Evolutionary conservation across 2,888 invertebrate species (phyloP), one percentile per base, ranked within the genome.

Genomic region (Dusona sp.): DNA sequence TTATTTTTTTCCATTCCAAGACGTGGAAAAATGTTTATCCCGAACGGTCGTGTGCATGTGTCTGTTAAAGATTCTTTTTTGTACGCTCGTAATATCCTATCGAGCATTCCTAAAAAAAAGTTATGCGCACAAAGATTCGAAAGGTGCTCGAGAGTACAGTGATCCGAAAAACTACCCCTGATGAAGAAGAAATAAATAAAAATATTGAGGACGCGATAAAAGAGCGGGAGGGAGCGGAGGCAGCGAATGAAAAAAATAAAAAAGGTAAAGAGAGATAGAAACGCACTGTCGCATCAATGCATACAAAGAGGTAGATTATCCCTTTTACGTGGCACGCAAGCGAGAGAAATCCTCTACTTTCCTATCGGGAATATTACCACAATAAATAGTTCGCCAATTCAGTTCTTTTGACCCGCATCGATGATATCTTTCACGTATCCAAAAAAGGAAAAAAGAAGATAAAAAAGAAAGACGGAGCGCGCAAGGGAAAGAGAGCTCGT

Each of bases 271-370:
- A 11, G 57, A 57, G 42, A 75, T 29, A 38, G 82, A 87, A 87
- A 88, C 85, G 85, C 83, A 80, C 75, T 73, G 81, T 80, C 78
- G 80, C 79, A 78, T 79, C 88, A 88, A 88, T 88, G 88, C 88
- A 88, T 89, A 89, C 88, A 89, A 88, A 89, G 87, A 87, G 88
- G 72, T 83, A 86, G 88, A 89, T 89, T 88, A 88, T 89, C 87
- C 81, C 75, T 88, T 79, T 78, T 79, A 16, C 45, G 64, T 61
- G 75, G 61, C 9, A 65, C 61, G 74, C 75, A 78, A 54, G 36
- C 51, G 48, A 75, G 64, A 77, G 77, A 68, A 38, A 75, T 70
- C 75, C 61, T 51, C 67, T 38, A 29, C 36, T 36, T 48, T 22
- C 45, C 65, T n/a, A 77, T 51, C 11, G 33, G 29, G 16, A 36